Evolutionary conservation across 2,797 vertebrate genomes (phyloP), one percentile per base, ranked within the genome.

Genomic region (Uromys caudimaculatus): DNA sequence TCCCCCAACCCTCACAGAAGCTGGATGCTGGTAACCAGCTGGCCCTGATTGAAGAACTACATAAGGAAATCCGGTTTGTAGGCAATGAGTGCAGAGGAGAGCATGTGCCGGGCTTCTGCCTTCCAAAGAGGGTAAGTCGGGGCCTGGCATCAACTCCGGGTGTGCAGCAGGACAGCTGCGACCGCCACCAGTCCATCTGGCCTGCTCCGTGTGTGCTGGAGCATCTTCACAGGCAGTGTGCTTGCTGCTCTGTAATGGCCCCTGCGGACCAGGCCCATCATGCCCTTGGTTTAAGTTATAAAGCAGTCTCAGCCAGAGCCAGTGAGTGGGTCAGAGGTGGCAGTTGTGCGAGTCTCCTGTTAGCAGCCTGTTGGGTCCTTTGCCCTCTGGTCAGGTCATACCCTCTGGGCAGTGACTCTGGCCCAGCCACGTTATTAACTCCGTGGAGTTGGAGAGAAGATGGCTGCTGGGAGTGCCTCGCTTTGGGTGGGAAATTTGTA

Each of bases 1-100:
- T 93, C 21, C 71, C 21, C 14, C 27, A 75, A 94, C 96, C 97
- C 92, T 29, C 98, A 56, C 97, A 99, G 99, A 99, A 99, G 97
- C 98, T 99, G 97, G 99, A 99, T 29, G 99, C 99, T 1, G 99
- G 99, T 93, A 99, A 99, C 98, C 99, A 99, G 98, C 98, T 99
- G 97, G 99, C 99, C 82, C 98, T 99, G 79, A 99, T 99, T 54
- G 99, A 99, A 91, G 99, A 99, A 96, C 99, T 99, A 90, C 99
- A 99, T 97, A 99, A 99, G 98, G 99, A 99, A 98, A 99, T 99
- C 82, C 99, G 99, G 89, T 99, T 99, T 90, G 99, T 99, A 41
- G 99, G 99, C 67, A 99, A 99, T 0, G 99, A 99, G 38, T 99
- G 99, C 82, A 99, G 98, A 97, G 99, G 99, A 89, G 99, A 99